Percentiles rank a stretch among this genome's conserved stretches.
phyloP scores from a whole-genome alignment of 2,113 vertebrate genomes.

The Morone saxatilis region DNA sequence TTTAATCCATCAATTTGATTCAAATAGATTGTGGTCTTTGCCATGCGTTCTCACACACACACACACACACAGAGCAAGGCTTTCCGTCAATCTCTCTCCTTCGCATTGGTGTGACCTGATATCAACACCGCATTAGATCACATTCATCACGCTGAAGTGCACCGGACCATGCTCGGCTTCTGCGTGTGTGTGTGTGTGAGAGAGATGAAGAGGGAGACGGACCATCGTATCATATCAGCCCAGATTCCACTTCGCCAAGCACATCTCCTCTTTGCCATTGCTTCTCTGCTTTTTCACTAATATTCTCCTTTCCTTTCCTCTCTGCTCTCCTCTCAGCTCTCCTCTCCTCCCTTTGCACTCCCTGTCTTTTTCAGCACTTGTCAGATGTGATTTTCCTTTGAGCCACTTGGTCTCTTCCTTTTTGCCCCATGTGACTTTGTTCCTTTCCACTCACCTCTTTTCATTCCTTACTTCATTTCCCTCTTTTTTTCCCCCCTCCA shows the following conservation, averaged over 20 bases:
- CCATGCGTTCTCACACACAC: not conserved
- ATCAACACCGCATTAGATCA: slow-evolving; percentile 57
- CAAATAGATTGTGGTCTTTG: slow-evolving; percentile 31
- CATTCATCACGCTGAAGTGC: slow-evolving; percentile 51
- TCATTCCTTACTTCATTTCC: slow-evolving; percentile 1
- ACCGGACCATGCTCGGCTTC: slow-evolving; percentile 7
- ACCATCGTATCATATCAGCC: slow-evolving; percentile 58
- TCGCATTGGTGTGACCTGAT: slow-evolving; percentile 27
- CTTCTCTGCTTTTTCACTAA: slow-evolving; percentile 18
- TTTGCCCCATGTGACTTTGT: slow-evolving; percentile 20
- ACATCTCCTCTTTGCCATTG: slow-evolving; percentile 41
- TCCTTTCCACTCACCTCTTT: not conserved
- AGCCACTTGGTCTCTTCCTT: slow-evolving; percentile 21
- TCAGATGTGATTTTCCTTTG: slow-evolving; percentile 55
- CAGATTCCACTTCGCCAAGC: slow-evolving; percentile 56
- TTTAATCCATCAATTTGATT: slow-evolving; percentile 61
- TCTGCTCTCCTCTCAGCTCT: slow-evolving; percentile 1
- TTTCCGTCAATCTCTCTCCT: slow-evolving; percentile 27
- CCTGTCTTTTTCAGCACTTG: slow-evolving; percentile 27
- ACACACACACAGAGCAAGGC: not conserved
- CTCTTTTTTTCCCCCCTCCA: not conserved
- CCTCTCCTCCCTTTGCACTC: not conserved
- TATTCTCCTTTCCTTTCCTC: slow-evolving; percentile 19
- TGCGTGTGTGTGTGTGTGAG: slow-evolving; percentile 7
- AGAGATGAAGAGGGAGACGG: slow-evolving; percentile 17